phyloP scores from a whole-genome alignment of 2,797 vertebrate genomes.

The Periparus ater region DNA sequence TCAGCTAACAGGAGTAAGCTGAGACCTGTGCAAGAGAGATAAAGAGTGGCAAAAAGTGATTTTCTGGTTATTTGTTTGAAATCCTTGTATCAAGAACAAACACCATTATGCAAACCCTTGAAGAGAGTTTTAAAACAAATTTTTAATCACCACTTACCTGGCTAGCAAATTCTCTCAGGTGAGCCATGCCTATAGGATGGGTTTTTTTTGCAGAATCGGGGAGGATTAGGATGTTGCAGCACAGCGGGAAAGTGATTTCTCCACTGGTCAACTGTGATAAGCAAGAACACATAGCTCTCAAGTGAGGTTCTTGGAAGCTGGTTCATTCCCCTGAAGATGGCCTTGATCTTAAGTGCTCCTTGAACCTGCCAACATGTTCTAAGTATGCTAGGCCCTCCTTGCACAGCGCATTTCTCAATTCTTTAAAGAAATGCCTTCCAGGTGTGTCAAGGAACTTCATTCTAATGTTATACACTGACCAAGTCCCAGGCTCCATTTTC shows the following conservation, averaged over 20 bases:
- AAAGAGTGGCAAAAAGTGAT: neutral
- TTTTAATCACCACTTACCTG: constrained; percentile 57
- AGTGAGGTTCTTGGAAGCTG: neutral
- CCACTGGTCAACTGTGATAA: constrained; percentile 10
- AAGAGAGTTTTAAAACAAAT: neutral
- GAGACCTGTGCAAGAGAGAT: neutral
- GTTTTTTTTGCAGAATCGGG: neutral
- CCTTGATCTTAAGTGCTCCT: neutral
- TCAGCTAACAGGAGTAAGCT: neutral
- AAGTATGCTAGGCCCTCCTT: neutral
- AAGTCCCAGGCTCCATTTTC: neutral
- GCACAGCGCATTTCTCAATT: neutral
- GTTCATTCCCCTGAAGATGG: neutral
- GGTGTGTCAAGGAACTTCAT: neutral
- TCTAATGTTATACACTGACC: neutral
- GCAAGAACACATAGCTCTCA: neutral
- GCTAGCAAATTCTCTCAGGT: constrained; percentile 72
- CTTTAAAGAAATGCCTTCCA: neutral
- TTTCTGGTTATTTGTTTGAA: neutral
- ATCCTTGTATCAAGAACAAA: neutral
- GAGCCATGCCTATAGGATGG: constrained; percentile 66
- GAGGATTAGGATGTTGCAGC: neutral
- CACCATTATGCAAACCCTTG: neutral
- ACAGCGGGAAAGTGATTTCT: neutral
- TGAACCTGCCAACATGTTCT: neutral